These are phyloP conservation scores for Spongilla lacustris DNA, from an alignment of 37 sponge, comb jelly and placozoan genomes.

Conservation along the genomic window DNA sequence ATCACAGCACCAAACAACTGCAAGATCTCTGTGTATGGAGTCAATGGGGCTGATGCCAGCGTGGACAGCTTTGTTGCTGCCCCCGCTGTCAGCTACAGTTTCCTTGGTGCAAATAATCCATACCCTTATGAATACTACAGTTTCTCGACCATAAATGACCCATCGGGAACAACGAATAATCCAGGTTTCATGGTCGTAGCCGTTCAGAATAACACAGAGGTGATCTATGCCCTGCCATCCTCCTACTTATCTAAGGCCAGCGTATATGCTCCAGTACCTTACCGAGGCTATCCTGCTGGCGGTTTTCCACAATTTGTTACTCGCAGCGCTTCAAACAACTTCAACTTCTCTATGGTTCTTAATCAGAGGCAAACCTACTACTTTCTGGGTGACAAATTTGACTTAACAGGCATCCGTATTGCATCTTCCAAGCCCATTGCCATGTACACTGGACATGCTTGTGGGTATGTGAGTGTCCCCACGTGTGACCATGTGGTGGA, in stretches of 20 bases:
- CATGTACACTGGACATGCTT: background rate
- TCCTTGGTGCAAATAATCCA: background rate
- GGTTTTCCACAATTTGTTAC: background rate
- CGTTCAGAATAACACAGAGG: background rate
- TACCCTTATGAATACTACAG: background rate
- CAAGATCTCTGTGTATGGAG: constrained; percentile 2
- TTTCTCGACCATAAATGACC: background rate
- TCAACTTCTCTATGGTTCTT: background rate
- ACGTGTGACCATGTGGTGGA: constrained; percentile 65
- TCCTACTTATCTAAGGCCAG: background rate
- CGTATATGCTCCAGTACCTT: background rate
- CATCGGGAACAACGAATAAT: background rate
- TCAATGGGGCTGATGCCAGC: background rate
- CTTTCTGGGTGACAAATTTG: background rate
- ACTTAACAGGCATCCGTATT: background rate
- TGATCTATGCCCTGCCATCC: background rate
- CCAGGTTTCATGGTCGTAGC: background rate
- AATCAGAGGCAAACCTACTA: background rate
- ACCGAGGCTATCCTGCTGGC: background rate
- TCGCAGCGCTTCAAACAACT: background rate
- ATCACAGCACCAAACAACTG: background rate
- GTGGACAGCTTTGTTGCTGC: background rate
- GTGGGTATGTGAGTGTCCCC: background rate
- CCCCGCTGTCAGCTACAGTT: background rate
- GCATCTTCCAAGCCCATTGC: background rate